Percentiles rank a stretch among this genome's conserved stretches.
Evolutionary conservation across 2,888 invertebrate species (phyloP).

Genomic region (Synergus gifuensis): DNA sequence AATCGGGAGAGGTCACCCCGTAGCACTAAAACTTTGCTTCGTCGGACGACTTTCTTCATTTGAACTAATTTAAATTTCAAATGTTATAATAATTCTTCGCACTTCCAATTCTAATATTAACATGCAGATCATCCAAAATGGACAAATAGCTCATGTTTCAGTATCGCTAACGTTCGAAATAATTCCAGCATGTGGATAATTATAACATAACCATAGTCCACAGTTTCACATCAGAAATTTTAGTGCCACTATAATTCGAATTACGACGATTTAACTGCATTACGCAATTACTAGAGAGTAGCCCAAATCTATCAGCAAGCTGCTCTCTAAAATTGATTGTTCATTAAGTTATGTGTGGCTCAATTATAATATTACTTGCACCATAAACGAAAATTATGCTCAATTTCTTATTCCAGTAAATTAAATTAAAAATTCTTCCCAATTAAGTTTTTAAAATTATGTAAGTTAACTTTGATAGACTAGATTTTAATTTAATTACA

Average conservation of each 20-base stretch:
- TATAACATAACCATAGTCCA: background rate
- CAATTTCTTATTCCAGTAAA: no score
- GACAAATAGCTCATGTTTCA: background rate
- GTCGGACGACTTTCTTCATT: background rate
- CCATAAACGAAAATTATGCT: background rate
- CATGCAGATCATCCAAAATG: no score
- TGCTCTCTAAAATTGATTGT: slow-evolving; percentile 28
- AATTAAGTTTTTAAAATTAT: no score
- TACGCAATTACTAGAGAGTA: slow-evolving; percentile 11
- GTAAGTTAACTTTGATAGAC: no score
- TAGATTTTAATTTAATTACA: background rate
- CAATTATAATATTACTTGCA: background rate
- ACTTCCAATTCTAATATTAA: no score
- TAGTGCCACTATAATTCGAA: slow-evolving; percentile 19
- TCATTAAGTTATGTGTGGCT: background rate
- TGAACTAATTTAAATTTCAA: background rate
- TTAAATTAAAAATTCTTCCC: no score
- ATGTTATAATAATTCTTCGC: background rate
- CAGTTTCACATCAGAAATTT: background rate
- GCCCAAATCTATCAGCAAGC: background rate
- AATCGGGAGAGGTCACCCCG: slow-evolving; percentile 12
- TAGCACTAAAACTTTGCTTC: slow-evolving; percentile 19
- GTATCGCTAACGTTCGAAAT: no score
- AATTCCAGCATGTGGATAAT: background rate
- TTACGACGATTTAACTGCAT: slow-evolving; percentile 10